These are phyloP conservation scores for Henricia sp. DNA, from an alignment of 53 echinoderm and acorn worm species.

Conservation along the genomic window DNA sequence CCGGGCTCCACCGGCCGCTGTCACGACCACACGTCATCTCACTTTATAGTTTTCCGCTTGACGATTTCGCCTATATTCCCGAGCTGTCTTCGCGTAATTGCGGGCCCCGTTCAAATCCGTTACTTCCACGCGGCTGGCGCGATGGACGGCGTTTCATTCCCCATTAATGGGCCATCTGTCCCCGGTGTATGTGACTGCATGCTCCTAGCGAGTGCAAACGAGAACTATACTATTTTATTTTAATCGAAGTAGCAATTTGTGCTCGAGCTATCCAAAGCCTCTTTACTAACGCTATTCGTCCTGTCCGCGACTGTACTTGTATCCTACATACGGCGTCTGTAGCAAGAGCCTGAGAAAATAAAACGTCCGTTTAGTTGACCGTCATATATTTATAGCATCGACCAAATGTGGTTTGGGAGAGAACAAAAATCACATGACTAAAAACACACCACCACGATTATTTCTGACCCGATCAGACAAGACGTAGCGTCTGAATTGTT, in stretches of 20 bases:
- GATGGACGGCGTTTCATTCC: conserved; percentile 51
- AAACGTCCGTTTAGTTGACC: background rate
- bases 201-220: conserved; percentile 15
- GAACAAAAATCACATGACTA: too few relatives aligned
- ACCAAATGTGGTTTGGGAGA: too few relatives aligned
- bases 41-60: conserved; percentile 63
- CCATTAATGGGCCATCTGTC: conserved; percentile 66
- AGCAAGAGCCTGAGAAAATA: background rate
- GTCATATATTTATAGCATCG: background rate
- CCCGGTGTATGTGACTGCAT: too few relatives aligned
- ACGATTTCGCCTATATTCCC: conserved; percentile 25
- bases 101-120: conserved; percentile 57
- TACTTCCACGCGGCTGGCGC: conserved; percentile 50
- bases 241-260: conserved; percentile 42
- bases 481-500: too few relatives aligned
- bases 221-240: conserved; percentile 38
- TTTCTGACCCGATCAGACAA: too few relatives aligned
- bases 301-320: background rate
- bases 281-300: background rate
- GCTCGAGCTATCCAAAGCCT: background rate
- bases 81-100: conserved; percentile 57
- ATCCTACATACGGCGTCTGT: too few relatives aligned
- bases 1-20: background rate
- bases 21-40: conserved; percentile 3
- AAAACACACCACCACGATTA: too few relatives aligned